A percentile compares a stretch with the other conserved stretches of the same genome.
Evolutionary conservation across 2,888 invertebrate species (phyloP).

Genomic region (Tridacna crocea): DNA sequence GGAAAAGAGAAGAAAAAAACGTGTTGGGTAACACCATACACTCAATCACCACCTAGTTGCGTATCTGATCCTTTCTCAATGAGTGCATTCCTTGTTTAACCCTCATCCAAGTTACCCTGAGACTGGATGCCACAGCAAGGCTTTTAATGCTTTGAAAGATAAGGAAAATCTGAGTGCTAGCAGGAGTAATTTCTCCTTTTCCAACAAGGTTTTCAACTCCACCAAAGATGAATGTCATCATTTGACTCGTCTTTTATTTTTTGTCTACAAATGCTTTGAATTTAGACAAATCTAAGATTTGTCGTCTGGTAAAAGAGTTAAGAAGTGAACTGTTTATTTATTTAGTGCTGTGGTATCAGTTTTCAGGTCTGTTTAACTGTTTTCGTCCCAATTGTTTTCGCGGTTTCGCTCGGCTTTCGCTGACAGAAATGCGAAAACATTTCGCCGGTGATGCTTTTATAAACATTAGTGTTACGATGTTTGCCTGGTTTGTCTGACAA

Average conservation of each 20-base stretch:
- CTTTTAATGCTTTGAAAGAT: too few species aligned
- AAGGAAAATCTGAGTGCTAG: too few species aligned
- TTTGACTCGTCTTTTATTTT: too few species aligned
- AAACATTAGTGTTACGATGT: constrained; percentile 24
- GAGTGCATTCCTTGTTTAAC: constrained; percentile 8
- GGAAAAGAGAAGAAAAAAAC: too few species aligned
- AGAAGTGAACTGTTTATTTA: constrained; percentile 20
- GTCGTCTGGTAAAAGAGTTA: too few species aligned
- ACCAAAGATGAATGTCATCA: too few species aligned
- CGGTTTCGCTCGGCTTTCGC: constrained; percentile 3
- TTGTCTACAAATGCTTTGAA: too few species aligned
- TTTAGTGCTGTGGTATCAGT: constrained; percentile 5
- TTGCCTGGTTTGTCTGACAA: constrained; percentile 15
- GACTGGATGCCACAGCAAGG: too few species aligned
- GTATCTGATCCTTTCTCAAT: constrained; percentile 3
- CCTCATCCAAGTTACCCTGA: too few species aligned
- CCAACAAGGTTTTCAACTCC: too few species aligned
- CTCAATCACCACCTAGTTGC: not conserved
- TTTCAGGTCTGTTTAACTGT: constrained; percentile 24
- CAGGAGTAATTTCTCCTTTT: too few species aligned
- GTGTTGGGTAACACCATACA: not conserved
- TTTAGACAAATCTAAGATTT: too few species aligned
- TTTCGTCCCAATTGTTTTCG: constrained; percentile 27
- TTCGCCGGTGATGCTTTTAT: constrained; percentile 5
- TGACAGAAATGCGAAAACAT: constrained; percentile 21